Evolutionary conservation across 2,113 vertebrate species (phyloP).

Genomic region (Bubo scandiacus): DNA sequence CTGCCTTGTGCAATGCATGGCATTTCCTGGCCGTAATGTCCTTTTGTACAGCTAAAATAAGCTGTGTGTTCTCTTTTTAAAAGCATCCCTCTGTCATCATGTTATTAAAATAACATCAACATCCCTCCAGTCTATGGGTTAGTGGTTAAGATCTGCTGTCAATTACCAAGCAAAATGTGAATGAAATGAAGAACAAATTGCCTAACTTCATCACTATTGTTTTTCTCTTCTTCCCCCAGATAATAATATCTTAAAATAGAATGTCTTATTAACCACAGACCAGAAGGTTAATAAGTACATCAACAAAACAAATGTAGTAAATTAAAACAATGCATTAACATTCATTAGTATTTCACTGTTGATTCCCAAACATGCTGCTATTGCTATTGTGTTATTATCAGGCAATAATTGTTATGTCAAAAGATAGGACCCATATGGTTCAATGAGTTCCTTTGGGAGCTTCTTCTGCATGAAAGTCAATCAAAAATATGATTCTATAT

Average conservation of each 20-base stretch:
- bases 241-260: slow-evolving; percentile 40
- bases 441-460: slow-evolving; percentile 32
- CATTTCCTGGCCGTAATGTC: background rate
- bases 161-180: slow-evolving; percentile 38
- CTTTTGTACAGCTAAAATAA: slow-evolving; percentile 1
- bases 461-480: slow-evolving; percentile 44
- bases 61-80: background rate
- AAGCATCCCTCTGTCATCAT: background rate
- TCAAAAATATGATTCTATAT: slow-evolving; percentile 29
- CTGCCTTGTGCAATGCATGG: accelerated
- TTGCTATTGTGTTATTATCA: slow-evolving; percentile 52
- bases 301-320: slow-evolving; percentile 59
- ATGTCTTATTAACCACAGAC: slow-evolving; percentile 60
- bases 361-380: slow-evolving; percentile 52
- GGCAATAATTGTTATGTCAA: slow-evolving; percentile 58
- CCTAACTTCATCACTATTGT: background rate
- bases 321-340: slow-evolving; percentile 64
- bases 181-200: slow-evolving; percentile 8
- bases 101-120: background rate
- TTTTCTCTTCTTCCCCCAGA: slow-evolving; percentile 18
- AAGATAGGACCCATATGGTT: slow-evolving; percentile 65
- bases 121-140: background rate
- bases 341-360: slow-evolving; percentile 62
- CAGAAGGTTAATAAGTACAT: slow-evolving; percentile 54
- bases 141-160: background rate